Conservation (phyloP, 2,113 vertebrate genomes). For the Podarcis raffonei region DNA sequence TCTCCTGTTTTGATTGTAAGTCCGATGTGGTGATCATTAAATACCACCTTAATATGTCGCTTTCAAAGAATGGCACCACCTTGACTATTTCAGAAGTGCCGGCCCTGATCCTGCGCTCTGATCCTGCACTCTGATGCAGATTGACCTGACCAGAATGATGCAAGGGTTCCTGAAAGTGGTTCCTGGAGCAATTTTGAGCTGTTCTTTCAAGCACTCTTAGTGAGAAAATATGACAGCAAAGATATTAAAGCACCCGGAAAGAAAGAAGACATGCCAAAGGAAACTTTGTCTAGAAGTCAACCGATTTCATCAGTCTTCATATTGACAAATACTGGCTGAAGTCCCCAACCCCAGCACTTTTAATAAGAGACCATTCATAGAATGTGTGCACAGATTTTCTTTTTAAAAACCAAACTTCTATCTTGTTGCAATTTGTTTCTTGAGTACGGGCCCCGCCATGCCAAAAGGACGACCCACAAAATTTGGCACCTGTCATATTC, state of each 20-base stretch:
- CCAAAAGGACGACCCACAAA: neutral
- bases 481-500: neutral
- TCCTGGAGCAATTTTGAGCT: neutral
- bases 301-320: neutral
- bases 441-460: too few species aligned
- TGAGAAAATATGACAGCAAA: neutral
- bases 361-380: neutral
- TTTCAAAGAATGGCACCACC: slow-evolving; percentile 56
- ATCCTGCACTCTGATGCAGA: neutral
- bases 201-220: neutral
- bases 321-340: neutral
- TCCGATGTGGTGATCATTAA: slow-evolving; percentile 72
- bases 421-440: neutral
- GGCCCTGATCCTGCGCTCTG: slow-evolving; percentile 49
- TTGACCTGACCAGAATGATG: neutral
- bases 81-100: slow-evolving; percentile 51
- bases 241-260: neutral
- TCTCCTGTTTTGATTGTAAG: slow-evolving; percentile 76
- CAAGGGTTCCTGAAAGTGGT: neutral
- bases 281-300: neutral
- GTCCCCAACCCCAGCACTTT: too few species aligned
- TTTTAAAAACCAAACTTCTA: neutral
- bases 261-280: neutral
- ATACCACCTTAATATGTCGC: slow-evolving; percentile 65
- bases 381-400: neutral